Base-by-base conservation (phyloP, 2,797 vertebrate genomes). In the Myotis pilosus region DNA sequence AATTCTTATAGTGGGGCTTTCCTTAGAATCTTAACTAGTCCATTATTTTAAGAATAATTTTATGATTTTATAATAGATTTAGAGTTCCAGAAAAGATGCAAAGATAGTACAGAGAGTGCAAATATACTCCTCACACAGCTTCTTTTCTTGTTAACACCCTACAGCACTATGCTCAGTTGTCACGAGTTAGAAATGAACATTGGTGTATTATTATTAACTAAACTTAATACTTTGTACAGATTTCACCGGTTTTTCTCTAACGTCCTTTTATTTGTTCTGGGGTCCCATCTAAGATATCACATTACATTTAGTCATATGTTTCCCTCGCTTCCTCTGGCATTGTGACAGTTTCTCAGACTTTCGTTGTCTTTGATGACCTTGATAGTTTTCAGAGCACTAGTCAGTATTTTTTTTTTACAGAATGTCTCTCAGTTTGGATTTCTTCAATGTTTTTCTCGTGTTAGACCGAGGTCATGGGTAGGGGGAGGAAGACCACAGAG, bases 291-390 rank as follows among this genome's bases (percentile, higher is more conserved):
- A 84, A 38, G 57, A 68, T 1, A 47, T 33, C 57, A 44, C 3
- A 55, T 69, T 74, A 51, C 47, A 62, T 90, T 82, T 87, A 55
- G 22, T 55, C 55, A 49, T 62, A 47, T n/a, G 17, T 85, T 64
- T 86, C 74, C 9, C 16, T 36, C 79, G 44, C 28, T 55, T n/a
- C 36, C 47, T 81, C 47, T 89, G 49, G 47, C 92, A 33, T 85
- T 88, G 25, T 41, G 79, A 79, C 30, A 22, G 16, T 79, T 93
- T 80, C 71, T 91, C 51, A 91, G n/a, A 83, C 44, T 89, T 93
- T 78, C 22, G 41, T 88, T 72, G 36, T 85, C 60, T 79, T 79
- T 85, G 25, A 49, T 95, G 89, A 79, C 23, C 17, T 33, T 79
- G 81, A 81, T 25, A 89, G 38, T 76, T 85, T 84, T 80, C 74